phyloP scores from a whole-genome alignment of 2,888 invertebrate genomes.

The Rotaria macrura region DNA sequence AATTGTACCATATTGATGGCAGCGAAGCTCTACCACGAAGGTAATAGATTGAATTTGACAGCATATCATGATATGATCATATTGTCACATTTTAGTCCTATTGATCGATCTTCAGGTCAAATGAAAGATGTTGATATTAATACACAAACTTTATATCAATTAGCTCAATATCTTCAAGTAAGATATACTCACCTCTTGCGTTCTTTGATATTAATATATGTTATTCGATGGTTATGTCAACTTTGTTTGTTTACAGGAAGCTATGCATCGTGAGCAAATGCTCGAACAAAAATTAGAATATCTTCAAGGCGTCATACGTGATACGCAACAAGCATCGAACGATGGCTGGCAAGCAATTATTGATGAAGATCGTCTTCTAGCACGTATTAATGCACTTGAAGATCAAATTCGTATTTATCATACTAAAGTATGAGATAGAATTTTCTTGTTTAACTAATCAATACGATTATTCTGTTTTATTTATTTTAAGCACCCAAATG shows the following conservation, averaged over 20 bases:
- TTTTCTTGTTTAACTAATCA: too few relatives aligned
- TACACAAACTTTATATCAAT: constrained; percentile 80
- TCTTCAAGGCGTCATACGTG: constrained; percentile 71
- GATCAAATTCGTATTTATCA: constrained; percentile 59
- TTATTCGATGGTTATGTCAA: neutral
- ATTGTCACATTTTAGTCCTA: neutral
- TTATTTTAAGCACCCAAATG: constrained; percentile 3
- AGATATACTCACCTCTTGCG: constrained; percentile 22
- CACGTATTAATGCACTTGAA: constrained; percentile 82
- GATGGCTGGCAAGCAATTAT: constrained; percentile 64
- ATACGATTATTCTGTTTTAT: too few relatives aligned
- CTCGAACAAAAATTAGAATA: constrained; percentile 73
- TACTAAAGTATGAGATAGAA: neutral
- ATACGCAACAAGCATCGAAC: constrained; percentile 58
- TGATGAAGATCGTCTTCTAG: constrained; percentile 82
- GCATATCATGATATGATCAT: too few relatives aligned
- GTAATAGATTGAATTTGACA: neutral
- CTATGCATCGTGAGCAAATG: constrained; percentile 74
- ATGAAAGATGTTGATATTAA: constrained; percentile 50
- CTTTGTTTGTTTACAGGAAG: constrained; percentile 53
- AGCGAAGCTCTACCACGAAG: constrained; percentile 62
- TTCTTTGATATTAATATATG: too few relatives aligned
- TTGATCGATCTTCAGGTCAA: neutral
- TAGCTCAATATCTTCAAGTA: constrained; percentile 73
- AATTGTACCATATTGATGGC: constrained; percentile 83